These are phyloP conservation scores for Argynnis bischoffii DNA, from an alignment of 2,888 invertebrate genomes.

Conservation along the genomic window DNA sequence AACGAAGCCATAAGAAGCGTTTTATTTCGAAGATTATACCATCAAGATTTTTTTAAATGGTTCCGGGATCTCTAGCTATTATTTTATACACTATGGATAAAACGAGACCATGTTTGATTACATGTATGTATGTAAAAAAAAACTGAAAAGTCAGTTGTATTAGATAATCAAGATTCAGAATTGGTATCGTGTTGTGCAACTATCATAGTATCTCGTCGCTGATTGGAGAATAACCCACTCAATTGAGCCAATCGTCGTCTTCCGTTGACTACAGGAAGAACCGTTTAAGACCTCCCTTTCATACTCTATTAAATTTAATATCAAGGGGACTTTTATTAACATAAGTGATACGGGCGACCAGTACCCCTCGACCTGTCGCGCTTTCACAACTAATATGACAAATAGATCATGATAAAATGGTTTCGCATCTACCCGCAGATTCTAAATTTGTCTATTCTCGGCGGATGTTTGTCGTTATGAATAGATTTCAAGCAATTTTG, in stretches of 20 bases:
- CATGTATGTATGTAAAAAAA: not conserved
- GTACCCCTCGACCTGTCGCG: conserved; percentile 52
- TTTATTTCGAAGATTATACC: too few species aligned
- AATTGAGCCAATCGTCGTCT: conserved; percentile 80
- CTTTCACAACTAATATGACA: conserved; percentile 37
- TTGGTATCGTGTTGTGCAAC: conserved; percentile 38
- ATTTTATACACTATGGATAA: too few species aligned
- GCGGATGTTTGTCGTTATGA: conserved; percentile 71
- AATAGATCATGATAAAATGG: conserved; percentile 48
- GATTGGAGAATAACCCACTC: conserved; percentile 76
- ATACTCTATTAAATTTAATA: conserved; percentile 80
- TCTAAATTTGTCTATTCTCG: conserved; percentile 58
- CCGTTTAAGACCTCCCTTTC: conserved; percentile 75
- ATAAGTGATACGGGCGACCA: conserved; percentile 77
- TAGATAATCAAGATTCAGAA: conserved; percentile 29
- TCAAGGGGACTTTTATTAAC: conserved; percentile 79
- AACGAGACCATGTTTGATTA: too few species aligned
- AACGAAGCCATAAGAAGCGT: too few species aligned
- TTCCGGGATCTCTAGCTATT: too few species aligned
- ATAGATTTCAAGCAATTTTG: conserved; percentile 71
- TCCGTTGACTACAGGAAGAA: conserved; percentile 76
- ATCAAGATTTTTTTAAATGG: too few species aligned
- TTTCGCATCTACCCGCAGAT: conserved; percentile 60
- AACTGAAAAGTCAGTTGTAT: not conserved
- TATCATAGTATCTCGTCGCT: conserved; percentile 56